Percentiles rank a stretch among this genome's conserved stretches.
These are phyloP conservation scores for Leptoteleia sp. DNA, from an alignment of 1,140 invertebrate genomes.

Conservation along the genomic window DNA sequence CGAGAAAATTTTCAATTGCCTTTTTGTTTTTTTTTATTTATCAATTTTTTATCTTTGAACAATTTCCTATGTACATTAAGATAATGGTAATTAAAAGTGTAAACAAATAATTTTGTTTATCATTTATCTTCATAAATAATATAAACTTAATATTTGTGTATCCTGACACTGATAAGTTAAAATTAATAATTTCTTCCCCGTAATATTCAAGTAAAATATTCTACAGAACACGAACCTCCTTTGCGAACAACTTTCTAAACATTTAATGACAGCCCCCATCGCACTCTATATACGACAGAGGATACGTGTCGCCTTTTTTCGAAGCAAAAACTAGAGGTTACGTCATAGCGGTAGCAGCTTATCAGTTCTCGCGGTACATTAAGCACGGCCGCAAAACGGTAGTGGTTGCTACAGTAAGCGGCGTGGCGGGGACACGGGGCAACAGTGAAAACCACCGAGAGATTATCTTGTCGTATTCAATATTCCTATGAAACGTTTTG, in stretches of 20 bases:
- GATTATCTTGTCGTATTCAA: constrained; percentile 80
- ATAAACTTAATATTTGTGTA: too few species aligned
- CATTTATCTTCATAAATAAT: too few species aligned
- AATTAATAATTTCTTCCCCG: too few species aligned
- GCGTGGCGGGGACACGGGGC: constrained; percentile 34
- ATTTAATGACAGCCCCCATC: constrained; percentile 35
- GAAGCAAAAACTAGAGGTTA: constrained; percentile 71
- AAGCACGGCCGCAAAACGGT: constrained; percentile 71
- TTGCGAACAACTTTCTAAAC: background rate
- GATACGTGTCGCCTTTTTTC: constrained; percentile 58
- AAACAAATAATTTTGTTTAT: too few species aligned
- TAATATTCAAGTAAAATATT: too few species aligned
- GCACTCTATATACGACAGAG: constrained; percentile 21
- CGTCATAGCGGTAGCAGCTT: constrained; percentile 72
- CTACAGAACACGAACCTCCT: too few species aligned
- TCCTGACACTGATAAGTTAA: too few species aligned
- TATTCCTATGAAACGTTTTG: constrained; percentile 76
- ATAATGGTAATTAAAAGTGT: too few species aligned
- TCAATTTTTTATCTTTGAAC: too few species aligned
- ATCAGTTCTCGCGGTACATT: constrained; percentile 78
- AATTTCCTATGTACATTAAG: too few species aligned
- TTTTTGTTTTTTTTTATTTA: too few species aligned
- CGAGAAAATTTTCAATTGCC: too few species aligned
- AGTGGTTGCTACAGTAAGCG: constrained; percentile 50
- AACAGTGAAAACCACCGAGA: constrained; percentile 67